Evolutionary conservation across 2,113 vertebrate species (phyloP).

Genomic region (Entomyzon cyanotis): DNA sequence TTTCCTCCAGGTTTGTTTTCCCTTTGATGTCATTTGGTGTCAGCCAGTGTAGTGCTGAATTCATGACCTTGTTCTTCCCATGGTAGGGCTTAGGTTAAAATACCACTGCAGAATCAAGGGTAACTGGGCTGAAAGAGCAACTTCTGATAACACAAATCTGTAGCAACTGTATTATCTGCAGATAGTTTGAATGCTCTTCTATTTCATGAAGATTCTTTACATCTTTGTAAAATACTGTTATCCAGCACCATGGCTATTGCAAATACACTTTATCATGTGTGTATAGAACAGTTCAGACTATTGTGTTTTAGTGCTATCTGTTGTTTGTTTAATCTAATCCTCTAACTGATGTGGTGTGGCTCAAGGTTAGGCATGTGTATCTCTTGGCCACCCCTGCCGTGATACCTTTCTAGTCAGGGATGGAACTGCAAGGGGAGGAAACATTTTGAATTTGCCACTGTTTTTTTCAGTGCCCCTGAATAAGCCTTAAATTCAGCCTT

Average conservation of each 20-base stretch:
- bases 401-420: background rate
- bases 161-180: background rate
- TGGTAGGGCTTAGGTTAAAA: slow-evolving; percentile 9
- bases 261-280: background rate
- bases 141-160: background rate
- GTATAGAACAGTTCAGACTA: background rate
- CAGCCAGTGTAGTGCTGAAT: background rate
- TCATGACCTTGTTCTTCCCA: background rate
- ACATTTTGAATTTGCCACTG: background rate
- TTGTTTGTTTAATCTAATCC: background rate
- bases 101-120: background rate
- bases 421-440: background rate
- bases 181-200: background rate
- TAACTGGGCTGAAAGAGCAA: background rate
- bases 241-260: background rate
- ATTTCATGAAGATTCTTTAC: background rate
- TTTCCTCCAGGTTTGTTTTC: background rate
- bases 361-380: background rate
- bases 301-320: background rate
- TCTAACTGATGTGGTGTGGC: background rate
- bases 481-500: background rate
- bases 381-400: background rate
- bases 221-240: background rate
- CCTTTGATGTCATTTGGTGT: background rate
- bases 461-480: background rate